These are phyloP conservation scores for Acanthosoma haemorrhoidale DNA, from an alignment of 2,888 invertebrate genomes.

Conservation along the genomic window DNA sequence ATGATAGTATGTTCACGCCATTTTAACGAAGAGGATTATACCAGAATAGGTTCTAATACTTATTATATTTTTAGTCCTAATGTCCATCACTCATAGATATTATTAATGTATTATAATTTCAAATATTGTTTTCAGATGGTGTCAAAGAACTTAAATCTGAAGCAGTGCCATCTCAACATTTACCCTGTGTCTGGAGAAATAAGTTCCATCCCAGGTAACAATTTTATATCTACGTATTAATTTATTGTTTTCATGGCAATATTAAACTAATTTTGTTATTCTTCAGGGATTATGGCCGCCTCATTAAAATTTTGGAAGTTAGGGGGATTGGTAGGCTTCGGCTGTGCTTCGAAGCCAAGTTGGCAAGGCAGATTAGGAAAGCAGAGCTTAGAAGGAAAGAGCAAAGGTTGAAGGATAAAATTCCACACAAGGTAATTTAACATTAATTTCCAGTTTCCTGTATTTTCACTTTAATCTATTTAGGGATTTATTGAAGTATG, in stretches of 20 bases:
- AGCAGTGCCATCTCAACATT: slow-evolving; percentile 32
- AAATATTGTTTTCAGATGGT: slow-evolving; percentile 16
- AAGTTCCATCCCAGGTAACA: slow-evolving; percentile 37
- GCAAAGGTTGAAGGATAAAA: background rate
- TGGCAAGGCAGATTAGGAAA: slow-evolving; percentile 20
- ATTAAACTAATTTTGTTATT: background rate
- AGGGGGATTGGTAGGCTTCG: slow-evolving; percentile 36
- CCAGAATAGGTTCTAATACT: slow-evolving; percentile 16
- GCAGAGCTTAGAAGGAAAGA: background rate
- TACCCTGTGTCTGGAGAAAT: slow-evolving; percentile 37
- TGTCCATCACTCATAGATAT: background rate
- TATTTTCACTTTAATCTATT: background rate
- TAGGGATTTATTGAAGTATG: background rate
- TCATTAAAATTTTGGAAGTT: slow-evolving; percentile 34
- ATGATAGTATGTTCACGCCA: slow-evolving; percentile 40
- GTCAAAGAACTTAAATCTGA: slow-evolving; percentile 29
- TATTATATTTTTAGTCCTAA: background rate
- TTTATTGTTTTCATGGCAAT: background rate
- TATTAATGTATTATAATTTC: background rate
- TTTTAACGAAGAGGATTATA: slow-evolving; percentile 38
- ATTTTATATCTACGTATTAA: background rate
- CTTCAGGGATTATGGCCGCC: slow-evolving; percentile 34
- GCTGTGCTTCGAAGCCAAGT: slow-evolving; percentile 37
- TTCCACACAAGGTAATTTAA: background rate
- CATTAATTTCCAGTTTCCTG: background rate